Evolutionary conservation across 2,797 vertebrate genomes (phyloP), one percentile per base, ranked within the genome.

Genomic region (Acropternis orthonyx): DNA sequence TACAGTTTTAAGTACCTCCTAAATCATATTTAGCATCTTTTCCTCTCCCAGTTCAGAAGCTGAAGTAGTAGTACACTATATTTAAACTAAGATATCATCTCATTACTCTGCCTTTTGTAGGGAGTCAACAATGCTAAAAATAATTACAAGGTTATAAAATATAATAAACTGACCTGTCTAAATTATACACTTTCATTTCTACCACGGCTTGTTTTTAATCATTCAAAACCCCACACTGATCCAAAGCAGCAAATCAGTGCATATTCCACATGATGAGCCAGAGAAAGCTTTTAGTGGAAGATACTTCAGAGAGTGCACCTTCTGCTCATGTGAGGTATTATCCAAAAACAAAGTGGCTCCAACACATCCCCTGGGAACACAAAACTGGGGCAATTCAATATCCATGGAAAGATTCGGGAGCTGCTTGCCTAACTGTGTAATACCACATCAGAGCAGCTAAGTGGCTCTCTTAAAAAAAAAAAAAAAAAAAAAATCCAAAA

Each of bases 241-340:
- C 34, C 11, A 49, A 55, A 71, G 15, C 4, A 71, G 17, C 56
- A 61, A 56, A 67, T 41, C 19, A 37, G 11, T 48, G 15, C 6
- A 0, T 69, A 51, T 79, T 63, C 28, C 34, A 56, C 1, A 23
- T 0, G 0, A 58, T 5, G 3, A 71, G 27, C 22, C 80, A 76
- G 46, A 41, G 32, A 28, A 9, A 59, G 39, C 44, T 77, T 79
- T 54, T 51, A 34, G 34, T 28, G 13, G 27, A 30, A 49, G 55
- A n/a, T 44, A 9, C 20, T 59, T 75, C 9, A 18, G 48, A 67
- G 12, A 39, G 14, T 10, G 28, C 30, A 44, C 6, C 28, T 73
- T 62, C 63, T 37, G 48, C 51, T 71, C n/a, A 48, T 1, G 1
- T 5, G 9, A 80, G 28, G 26, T 24, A 4, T 18, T 36, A 32